phyloP scores from a whole-genome alignment of 2,888 invertebrate genomes.

The Timema podura region DNA sequence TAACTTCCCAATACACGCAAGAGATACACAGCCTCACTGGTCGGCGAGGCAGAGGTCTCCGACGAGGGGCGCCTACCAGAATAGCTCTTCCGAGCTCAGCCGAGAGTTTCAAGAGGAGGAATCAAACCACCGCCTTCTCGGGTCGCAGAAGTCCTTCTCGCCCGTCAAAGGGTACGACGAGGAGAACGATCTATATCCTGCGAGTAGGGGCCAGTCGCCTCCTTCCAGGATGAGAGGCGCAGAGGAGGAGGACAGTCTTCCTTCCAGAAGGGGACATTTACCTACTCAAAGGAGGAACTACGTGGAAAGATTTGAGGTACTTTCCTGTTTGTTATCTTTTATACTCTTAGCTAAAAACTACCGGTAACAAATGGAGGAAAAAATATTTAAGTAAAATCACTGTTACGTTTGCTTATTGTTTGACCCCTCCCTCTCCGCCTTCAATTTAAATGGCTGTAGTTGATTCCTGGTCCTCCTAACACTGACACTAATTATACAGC shows the following conservation, averaged over 20 bases:
- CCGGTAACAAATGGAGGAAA: not conserved
- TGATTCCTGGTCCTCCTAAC: too few relatives aligned
- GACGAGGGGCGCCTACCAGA: not conserved
- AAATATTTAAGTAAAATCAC: not conserved
- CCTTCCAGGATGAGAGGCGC: not conserved
- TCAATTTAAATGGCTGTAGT: too few relatives aligned
- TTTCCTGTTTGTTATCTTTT: not conserved
- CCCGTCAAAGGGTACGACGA: not conserved
- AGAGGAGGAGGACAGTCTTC: too few relatives aligned
- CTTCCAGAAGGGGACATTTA: too few relatives aligned
- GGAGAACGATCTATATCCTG: not conserved
- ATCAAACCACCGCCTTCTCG: not conserved
- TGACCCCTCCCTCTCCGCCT: too few relatives aligned
- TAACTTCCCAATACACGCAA: too few relatives aligned
- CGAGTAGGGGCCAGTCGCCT: not conserved
- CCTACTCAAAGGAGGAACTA: not conserved
- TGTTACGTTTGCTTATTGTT: too few relatives aligned
- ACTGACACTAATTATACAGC: too few relatives aligned
- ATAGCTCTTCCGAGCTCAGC: too few relatives aligned
- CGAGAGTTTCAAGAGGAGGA: too few relatives aligned
- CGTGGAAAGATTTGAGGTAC: slow-evolving; percentile 3
- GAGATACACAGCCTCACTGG: too few relatives aligned
- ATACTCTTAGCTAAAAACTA: too few relatives aligned
- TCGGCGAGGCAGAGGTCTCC: not conserved
- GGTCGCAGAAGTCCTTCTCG: not conserved